These are phyloP conservation scores for Pyrrhia umbra DNA, from an alignment of 2,888 invertebrate genomes.

Conservation along the genomic window DNA sequence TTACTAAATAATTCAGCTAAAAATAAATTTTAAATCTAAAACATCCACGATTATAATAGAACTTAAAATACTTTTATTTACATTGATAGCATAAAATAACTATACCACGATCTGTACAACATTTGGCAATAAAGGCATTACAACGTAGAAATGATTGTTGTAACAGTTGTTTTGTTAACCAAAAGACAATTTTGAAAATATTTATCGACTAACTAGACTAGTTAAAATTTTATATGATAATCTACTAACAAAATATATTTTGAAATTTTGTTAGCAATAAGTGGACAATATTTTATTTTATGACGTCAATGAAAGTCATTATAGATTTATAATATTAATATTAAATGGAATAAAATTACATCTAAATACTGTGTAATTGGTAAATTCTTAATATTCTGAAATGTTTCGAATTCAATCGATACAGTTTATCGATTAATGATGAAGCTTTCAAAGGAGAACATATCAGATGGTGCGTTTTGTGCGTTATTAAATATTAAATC, in stretches of 20 bases:
- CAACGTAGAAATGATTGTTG: conserved; percentile 54
- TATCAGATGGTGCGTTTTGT: conserved; percentile 73
- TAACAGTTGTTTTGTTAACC: conserved; percentile 54
- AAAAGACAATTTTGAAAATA: conserved; percentile 61
- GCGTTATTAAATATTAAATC: conserved; percentile 77
- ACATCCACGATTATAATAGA: conserved; percentile 48
- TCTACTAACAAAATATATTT: conserved; percentile 56
- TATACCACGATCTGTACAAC: conserved; percentile 69
- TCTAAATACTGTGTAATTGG: conserved; percentile 65
- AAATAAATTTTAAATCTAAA: conserved; percentile 42
- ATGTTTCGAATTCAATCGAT: conserved; percentile 42
- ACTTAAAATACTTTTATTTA: conserved; percentile 71
- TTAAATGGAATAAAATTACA: conserved; percentile 70
- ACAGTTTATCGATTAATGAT: conserved; percentile 39
- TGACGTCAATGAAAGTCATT: conserved; percentile 64
- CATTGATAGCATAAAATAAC: conserved; percentile 70
- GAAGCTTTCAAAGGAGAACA: conserved; percentile 62
- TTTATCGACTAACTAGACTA: conserved; percentile 59
- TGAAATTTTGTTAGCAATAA: conserved; percentile 56
- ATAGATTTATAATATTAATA: conserved; percentile 60
- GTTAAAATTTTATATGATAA: conserved; percentile 55
- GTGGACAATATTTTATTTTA: conserved; percentile 69
- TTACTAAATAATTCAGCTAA: conserved; percentile 41
- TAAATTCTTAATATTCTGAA: conserved; percentile 64
- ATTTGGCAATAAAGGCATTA: conserved; percentile 72